Evolutionary conservation across 2,888 invertebrate species (phyloP).

Genomic region (Cataglyphis altisquamis): DNA sequence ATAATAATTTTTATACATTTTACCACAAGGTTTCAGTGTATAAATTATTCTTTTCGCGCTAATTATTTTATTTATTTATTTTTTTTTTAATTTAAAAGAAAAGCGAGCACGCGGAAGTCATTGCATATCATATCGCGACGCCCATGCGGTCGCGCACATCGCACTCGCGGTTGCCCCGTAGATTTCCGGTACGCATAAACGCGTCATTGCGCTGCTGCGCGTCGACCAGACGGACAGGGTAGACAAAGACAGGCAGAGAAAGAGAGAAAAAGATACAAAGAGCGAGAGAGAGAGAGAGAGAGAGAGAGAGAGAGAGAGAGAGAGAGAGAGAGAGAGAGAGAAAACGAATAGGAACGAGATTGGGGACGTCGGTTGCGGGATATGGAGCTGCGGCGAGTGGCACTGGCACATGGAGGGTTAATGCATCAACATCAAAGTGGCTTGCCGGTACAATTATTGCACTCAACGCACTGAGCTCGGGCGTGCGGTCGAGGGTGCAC

Average conservation of each 20-base stretch:
- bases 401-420: conserved; percentile 77
- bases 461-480: conserved; percentile 75
- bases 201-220: conserved; percentile 36
- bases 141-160: conserved; percentile 7
- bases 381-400: conserved; percentile 62
- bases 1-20: not conserved
- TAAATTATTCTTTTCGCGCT: not conserved
- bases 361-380: conserved; percentile 48
- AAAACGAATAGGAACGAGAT: conserved; percentile 28
- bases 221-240: not conserved
- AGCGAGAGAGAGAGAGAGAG: not conserved
- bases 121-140: not conserved
- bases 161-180: conserved; percentile 26
- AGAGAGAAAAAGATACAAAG: not conserved
- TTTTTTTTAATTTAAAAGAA: not conserved
- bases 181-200: conserved; percentile 45
- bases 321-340: not conserved
- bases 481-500: conserved; percentile 22
- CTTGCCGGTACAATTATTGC: conserved; percentile 82
- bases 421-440: conserved; percentile 85
- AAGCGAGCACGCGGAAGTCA: not conserved
- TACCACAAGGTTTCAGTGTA: not conserved
- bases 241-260: not conserved
- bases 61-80: not conserved
- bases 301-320: too few species aligned